phyloP scores from a whole-genome alignment of 1,140 invertebrate genomes.

The Yoshiicerus persimilis region DNA sequence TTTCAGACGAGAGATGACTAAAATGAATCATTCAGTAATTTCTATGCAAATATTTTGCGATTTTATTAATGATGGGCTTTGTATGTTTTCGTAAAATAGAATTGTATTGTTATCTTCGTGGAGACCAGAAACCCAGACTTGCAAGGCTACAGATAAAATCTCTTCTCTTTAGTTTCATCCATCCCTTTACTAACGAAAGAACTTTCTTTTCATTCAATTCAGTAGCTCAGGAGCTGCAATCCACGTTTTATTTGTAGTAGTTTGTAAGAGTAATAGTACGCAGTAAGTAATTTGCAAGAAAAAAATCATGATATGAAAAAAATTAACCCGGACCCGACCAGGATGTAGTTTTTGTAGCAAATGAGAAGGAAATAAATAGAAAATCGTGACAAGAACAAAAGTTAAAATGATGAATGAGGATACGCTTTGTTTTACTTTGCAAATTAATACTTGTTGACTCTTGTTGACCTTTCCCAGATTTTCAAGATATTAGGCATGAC shows the following conservation, averaged over 20 bases:
- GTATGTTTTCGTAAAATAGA: not conserved
- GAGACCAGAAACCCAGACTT: not conserved
- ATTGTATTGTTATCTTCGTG: not conserved
- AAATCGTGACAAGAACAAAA: not conserved
- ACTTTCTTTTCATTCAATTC: not conserved
- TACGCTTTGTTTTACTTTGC: not conserved
- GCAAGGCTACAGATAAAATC: not conserved
- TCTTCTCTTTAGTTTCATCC: no score
- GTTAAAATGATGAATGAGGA: not conserved
- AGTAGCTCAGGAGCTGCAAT: not conserved
- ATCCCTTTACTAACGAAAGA: no score
- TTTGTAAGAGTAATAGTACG: not conserved
- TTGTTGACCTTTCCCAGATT: not conserved
- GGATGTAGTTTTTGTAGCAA: not conserved
- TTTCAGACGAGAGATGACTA: not conserved
- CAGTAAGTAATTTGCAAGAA: no score
- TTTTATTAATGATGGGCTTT: slow-evolving; percentile 16
- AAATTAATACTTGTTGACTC: not conserved
- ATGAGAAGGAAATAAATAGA: not conserved
- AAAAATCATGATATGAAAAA: no score
- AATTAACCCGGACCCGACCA: not conserved
- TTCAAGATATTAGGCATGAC: not conserved
- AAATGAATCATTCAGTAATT: slow-evolving; percentile 16
- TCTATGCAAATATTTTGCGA: slow-evolving; percentile 14
- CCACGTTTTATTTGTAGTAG: not conserved